Percentiles rank a stretch among this genome's conserved stretches.
These are phyloP conservation scores for Peromyscus californicus DNA, from an alignment of 2,113 vertebrate genomes.

Conservation along the genomic window DNA sequence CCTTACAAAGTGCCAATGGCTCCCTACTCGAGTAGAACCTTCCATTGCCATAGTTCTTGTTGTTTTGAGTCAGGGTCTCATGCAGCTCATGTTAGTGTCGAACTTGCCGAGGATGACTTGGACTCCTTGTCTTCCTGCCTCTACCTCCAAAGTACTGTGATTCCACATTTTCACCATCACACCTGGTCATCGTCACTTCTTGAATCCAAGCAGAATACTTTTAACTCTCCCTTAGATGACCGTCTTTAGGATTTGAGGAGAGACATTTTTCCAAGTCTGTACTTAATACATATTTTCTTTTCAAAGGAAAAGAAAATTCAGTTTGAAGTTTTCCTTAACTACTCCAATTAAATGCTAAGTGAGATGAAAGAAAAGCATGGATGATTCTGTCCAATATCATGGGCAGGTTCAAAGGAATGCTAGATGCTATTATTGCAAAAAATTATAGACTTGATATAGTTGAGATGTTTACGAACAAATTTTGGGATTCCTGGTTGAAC, in stretches of 20 bases:
- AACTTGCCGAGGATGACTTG: neutral
- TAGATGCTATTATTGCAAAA: neutral
- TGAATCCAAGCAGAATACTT: neutral
- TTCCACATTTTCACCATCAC: neutral
- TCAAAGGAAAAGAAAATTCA: constrained; percentile 35
- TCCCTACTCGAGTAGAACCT: neutral
- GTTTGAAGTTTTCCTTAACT: constrained; percentile 23
- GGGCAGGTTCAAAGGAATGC: neutral
- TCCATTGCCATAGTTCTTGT: neutral
- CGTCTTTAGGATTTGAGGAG: neutral
- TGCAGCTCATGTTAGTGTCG: neutral
- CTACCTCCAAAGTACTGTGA: neutral
- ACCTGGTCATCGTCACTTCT: neutral
- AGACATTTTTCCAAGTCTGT: neutral
- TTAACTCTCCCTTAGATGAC: neutral
- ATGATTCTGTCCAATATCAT: neutral
- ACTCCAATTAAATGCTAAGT: constrained; percentile 18
- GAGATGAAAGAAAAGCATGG: neutral
- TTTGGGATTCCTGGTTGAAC: constrained; percentile 10
- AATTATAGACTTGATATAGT: constrained; percentile 6
- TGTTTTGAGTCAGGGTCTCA: neutral
- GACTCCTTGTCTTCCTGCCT: neutral
- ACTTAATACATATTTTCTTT: constrained; percentile 21
- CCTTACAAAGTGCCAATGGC: neutral
- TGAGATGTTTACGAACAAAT: neutral